Evolutionary conservation across 2,888 invertebrate genomes (phyloP), one percentile per base, ranked within the genome.

Genomic region (Clepsis dumicolana): DNA sequence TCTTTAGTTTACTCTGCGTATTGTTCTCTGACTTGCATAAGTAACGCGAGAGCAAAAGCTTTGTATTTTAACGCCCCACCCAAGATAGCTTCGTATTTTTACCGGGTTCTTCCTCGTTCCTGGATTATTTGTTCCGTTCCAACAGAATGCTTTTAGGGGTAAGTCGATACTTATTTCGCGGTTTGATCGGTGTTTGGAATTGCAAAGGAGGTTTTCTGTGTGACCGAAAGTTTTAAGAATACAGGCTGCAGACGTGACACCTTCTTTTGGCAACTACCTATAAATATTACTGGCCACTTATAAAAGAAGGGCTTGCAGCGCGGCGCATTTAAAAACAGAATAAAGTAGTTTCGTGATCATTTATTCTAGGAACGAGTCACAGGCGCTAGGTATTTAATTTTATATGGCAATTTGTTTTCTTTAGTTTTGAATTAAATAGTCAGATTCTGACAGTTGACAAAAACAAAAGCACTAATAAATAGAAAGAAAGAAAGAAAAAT

Each of bases 141-240:
- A 14, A 48, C 60, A 48, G 14, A 61, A 48, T 48, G 60, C 60
- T 61, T 61, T 61, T 61, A 61, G 60, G 24, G 18, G 14, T 21
- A 12, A 18, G 25, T 18, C 16, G 24, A 24, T 25, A 27, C 25
- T 38, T 38, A 41, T 25, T 57, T 24, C n/a, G 21, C 21, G 38
- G 10, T 59, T 57, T 38, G 57, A 5, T 41, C 59, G 21, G 14
- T 38, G 25, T 59, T 41, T 14, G 35, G 35, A 12, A 21, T 21
- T 12, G 35, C 25, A 52, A 52, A 52, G 5, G 4, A 12, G 48
- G 7, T 48, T 48, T 12, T 18, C 1, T 27, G 52, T 27, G 14
- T 60, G 25, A 1, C 25, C 44, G 12, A 48, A 48, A 48, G 21
- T 48, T 21, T 21, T 7, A 4, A n/a, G 18, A 44, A 18, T 4